A percentile compares a stretch with the other conserved stretches of the same genome.
These are phyloP conservation scores for Laticauda laticaudata DNA, from an alignment of 2,113 vertebrate species.

Conservation along the genomic window DNA sequence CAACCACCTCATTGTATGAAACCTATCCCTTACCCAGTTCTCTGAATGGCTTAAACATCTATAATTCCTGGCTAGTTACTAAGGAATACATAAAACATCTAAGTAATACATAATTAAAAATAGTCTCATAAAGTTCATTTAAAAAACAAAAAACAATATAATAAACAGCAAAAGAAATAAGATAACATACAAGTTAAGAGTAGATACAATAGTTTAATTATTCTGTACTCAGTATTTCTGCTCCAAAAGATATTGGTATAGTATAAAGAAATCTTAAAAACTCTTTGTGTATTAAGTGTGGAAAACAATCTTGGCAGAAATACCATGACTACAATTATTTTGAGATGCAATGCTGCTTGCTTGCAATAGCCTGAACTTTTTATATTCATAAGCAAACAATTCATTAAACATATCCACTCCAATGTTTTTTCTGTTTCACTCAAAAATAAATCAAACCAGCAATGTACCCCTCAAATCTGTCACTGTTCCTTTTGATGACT, in stretches of 20 bases:
- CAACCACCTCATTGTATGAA: not conserved
- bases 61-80: not conserved
- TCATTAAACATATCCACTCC: not conserved
- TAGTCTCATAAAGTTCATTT: not conserved
- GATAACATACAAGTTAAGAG: not conserved
- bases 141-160: not conserved
- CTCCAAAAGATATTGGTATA: not conserved
- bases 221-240: not conserved
- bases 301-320: not conserved
- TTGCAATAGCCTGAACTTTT: not conserved
- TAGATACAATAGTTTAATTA: not conserved
- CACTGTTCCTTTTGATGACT: not conserved
- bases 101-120: not conserved
- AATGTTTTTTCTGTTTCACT: not conserved
- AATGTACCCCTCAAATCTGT: not conserved
- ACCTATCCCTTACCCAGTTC: not conserved
- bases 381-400: not conserved
- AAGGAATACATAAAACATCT: not conserved
- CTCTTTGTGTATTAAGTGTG: not conserved
- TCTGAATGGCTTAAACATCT: not conserved
- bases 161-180: not conserved
- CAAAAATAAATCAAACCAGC: not conserved
- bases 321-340: not conserved
- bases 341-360: not conserved
- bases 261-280: not conserved